phyloP scores from a whole-genome alignment of 2,113 vertebrate species.

The Aldabrachelys gigantea region DNA sequence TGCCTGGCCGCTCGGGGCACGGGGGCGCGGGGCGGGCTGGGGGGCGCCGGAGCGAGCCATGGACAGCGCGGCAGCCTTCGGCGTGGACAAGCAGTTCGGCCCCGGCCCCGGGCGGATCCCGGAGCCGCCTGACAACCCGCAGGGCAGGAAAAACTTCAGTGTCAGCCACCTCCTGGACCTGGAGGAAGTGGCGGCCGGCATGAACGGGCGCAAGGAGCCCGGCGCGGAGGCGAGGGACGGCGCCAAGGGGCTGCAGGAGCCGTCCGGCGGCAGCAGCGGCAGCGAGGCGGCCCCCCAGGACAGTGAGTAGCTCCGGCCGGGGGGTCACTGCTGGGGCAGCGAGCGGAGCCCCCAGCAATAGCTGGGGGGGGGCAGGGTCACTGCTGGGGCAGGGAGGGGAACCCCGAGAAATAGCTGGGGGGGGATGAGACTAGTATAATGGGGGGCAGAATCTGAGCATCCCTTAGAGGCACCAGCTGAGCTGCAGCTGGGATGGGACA shows the following conservation, averaged over 20 bases:
- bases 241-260: slow-evolving; percentile 73
- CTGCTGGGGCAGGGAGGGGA: background rate
- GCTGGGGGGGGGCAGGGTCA: background rate
- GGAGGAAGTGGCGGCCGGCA: slow-evolving; percentile 81
- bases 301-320: slow-evolving; percentile 73
- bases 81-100: slow-evolving; percentile 77
- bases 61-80: slow-evolving; percentile 77
- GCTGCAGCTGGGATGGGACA: too few relatives aligned
- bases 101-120: slow-evolving; percentile 67
- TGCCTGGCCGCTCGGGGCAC: background rate
- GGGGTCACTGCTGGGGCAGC: background rate
- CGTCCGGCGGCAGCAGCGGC: slow-evolving; percentile 84
- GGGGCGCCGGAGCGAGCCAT: slow-evolving; percentile 66
- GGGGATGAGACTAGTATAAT: background rate
- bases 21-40: background rate
- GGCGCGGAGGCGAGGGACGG: slow-evolving; percentile 64
- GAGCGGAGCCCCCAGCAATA: background rate
- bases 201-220: slow-evolving; percentile 71
- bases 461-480: too few relatives aligned
- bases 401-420: background rate
- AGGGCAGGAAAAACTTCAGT: slow-evolving; percentile 84
- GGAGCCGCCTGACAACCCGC: slow-evolving; percentile 78
- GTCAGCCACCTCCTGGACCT: slow-evolving; percentile 86
- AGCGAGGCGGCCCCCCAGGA: slow-evolving; percentile 82
- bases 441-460: background rate